Evolutionary conservation across 2,113 vertebrate genomes (phyloP), one percentile per base, ranked within the genome.

Genomic region (Festucalex cinctus): DNA sequence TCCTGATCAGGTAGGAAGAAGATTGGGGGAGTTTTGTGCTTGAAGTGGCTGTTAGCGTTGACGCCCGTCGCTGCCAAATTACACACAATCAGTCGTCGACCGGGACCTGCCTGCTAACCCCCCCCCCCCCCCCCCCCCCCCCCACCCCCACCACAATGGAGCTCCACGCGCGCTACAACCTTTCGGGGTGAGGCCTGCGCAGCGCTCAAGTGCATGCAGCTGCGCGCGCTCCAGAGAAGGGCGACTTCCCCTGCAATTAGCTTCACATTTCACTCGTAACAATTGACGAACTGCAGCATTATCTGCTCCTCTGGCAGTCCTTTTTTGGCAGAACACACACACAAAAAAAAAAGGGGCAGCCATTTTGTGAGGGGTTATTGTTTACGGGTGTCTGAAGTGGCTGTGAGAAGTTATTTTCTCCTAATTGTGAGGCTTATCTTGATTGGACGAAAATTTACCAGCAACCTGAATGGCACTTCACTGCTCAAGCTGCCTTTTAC

Each of bases 121-220:
- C 32, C 57, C 57, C 28, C 9, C 3, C 3, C 89, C 93, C 92
- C 89, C 94, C 93, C 93, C 92, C 93, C 93, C 54, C 54, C 9
- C 19, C 1, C 90, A 92, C 92, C 88, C 94, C 93, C 93, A 19
- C 17, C 37, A 98, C 95, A 98, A 98, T 95, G 93, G 80, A 92
- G 81, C 90, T 93, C 92, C 89, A 94, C 94, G 93, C 92, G 93
- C 92, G 84, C 94, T 92, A 60, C 92, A 95, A 94, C 93, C 94
- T 92, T 92, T 92, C 95, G 35, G 49, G 94, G 93, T 92, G 93
- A 94, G 91, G 75, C 83, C 89, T 74, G 80, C 74, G 68, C 63
- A 26, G 58, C 24, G 89, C 93, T 99, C 94, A 99, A 99, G 97
- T 97, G 94, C 92, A 91, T 98, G 95, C 97, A 99, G 97, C 97